Base-by-base conservation (phyloP, 1,140 invertebrate genomes). In the Drosophila kepulauana region DNA sequence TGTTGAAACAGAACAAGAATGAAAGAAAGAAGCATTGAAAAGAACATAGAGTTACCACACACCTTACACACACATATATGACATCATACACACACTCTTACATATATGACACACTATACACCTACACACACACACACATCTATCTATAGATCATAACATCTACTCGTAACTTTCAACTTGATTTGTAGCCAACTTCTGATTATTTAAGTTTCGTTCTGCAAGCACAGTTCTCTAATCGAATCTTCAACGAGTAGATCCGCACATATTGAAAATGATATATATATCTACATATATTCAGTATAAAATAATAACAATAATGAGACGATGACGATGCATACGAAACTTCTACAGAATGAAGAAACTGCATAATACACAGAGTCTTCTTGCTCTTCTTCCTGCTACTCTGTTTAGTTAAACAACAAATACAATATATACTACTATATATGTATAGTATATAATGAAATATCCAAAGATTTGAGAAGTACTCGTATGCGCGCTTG, bases 121-220 rank as follows among this genome's bases (percentile, higher is more conserved):
- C 20, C 20, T 25, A 25, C 41, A 70, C 30, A 75, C 52, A 70
- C 30, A 75, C 52, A 85, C 78, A 81, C 73, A 25, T 56, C 52
- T 59, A 15, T 35, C n/a, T 5, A 51, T 51, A 30, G 11, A 52
- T 28, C 35, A 49, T 57, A 33, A 63, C 69, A 70, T 58, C 61
- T 63, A 38, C 35, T 52, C 59, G n/a, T 79, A 65, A 76, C 65
- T 75, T 65, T 46, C 20, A 68, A 57, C 65, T 62, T 86, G 75
- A 74, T 86, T 86, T 82, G 82, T 86, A 86, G 82, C 49, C 78
- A 68, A 79, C 61, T 82, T 86, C 25, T 56, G 58, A 74, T 74
- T 51, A 74, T 70, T 80, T 84, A 51, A 78, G 58, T 78, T 82
- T 64, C 51, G 57, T 79, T 82, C 74, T 61, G 66, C 72, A 70